Evolutionary conservation across 1,140 invertebrate species (phyloP), one percentile per base, ranked within the genome.

Genomic region (Nomia melanderi): DNA sequence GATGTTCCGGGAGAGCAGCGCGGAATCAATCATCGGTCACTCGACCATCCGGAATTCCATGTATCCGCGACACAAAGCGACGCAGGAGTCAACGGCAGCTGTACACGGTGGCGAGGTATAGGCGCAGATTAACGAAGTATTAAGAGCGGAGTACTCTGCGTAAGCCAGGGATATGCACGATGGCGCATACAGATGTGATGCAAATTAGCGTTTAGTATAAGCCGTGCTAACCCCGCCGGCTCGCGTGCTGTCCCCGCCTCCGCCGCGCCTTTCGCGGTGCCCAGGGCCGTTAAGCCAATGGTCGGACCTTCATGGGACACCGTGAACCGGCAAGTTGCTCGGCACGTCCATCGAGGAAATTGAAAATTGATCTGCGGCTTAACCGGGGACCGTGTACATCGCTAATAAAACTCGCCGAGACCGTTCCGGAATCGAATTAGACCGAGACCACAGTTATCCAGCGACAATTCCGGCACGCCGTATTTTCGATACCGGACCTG

Each of bases 141-240:
- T 89, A 90, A 90, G 88, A 86, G 85, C 81, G 80, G 87, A 90
- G 89, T 85, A 88, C 88, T 90, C 83, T 66, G 79, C 72, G 73
- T 90, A 89, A 89, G 86, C 88, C 77, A 27, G 81, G 86, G 89
- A 89, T 89, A 90, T 87, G 85, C 88, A 80, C 89, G 88, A 89
- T 89, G 88, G 86, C 73, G 88, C 89, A 90, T 90, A 90, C 88
- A 88, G 88, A 90, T 90, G 87, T 69, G 85, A 90, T 90, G 89
- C 87, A 90, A 90, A 91, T 90, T 88, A 90, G 86, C 88, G 82
- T 90, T 90, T 89, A 89, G 84, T 88, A 79, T 88, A 90, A 91
- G 89, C 90, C 65, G 73, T 72, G 80, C 74, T 80, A 88, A 84
- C 78, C 67, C 81, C 57, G 41, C 80, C 54, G 60, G 36, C 65